These are phyloP conservation scores for Gymnodraco acuticeps DNA, from an alignment of 2,797 vertebrate genomes.

Conservation along the genomic window DNA sequence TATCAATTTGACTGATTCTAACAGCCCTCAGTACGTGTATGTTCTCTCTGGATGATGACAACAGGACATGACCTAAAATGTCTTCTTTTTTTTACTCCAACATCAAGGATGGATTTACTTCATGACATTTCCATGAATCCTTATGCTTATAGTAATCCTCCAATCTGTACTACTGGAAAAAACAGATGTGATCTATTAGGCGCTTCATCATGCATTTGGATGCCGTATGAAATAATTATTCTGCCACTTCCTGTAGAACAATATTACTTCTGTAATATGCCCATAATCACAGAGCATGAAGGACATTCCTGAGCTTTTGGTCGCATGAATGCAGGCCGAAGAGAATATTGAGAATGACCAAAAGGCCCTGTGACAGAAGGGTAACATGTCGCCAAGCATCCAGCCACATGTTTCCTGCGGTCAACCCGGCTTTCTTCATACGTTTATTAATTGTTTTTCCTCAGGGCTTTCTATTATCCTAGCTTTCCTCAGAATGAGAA, in stretches of 20 bases:
- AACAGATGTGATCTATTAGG: neutral
- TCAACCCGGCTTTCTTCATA: constrained; percentile 34
- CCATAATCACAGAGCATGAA: constrained; percentile 10
- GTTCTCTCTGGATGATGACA: constrained; percentile 4
- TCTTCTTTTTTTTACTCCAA: neutral
- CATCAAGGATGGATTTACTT: neutral
- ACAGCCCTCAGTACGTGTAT: neutral
- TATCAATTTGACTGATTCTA: constrained; percentile 28
- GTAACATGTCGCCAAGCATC: constrained; percentile 29
- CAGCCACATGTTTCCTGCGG: constrained; percentile 44
- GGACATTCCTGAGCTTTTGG: constrained; percentile 22
- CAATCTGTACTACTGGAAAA: neutral
- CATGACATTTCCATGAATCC: neutral
- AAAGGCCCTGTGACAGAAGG: constrained; percentile 24
- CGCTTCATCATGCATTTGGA: neutral
- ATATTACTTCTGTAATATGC: constrained; percentile 1
- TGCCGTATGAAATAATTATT: constrained; percentile 3
- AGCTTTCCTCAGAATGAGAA: constrained; percentile 21
- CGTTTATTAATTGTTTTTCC: constrained; percentile 23
- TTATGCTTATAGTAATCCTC: neutral
- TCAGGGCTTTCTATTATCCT: constrained; percentile 2
- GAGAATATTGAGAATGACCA: constrained; percentile 17
- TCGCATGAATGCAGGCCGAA: constrained; percentile 13
- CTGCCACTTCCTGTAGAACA: constrained; percentile 3
- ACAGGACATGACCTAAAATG: neutral